Conservation (phyloP, 2,113 vertebrate genomes). For the Acrocephalus kingi region DNA sequence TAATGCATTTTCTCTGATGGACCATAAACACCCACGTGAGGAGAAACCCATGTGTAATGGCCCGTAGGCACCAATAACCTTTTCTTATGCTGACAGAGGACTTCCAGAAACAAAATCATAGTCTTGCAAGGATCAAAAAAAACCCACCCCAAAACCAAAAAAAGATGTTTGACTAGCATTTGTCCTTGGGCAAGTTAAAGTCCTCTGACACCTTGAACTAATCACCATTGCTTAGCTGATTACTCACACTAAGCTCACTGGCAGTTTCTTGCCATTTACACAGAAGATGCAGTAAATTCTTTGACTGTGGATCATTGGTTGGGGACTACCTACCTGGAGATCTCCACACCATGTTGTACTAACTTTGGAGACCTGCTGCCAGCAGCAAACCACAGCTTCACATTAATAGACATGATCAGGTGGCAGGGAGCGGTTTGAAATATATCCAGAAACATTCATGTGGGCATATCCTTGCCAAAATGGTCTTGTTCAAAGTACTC, state of each 20-base stretch:
- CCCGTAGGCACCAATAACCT: background rate
- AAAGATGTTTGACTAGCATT: background rate
- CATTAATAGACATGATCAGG: background rate
- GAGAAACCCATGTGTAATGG: background rate
- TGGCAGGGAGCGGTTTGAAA: background rate
- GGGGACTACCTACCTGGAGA: background rate
- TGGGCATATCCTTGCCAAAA: background rate
- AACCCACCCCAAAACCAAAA: background rate
- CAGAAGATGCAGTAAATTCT: background rate
- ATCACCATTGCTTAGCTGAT: background rate
- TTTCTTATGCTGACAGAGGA: background rate
- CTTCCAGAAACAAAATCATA: background rate
- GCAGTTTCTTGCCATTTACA: background rate
- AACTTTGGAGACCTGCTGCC: background rate
- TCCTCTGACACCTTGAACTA: background rate
- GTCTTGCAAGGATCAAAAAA: background rate
- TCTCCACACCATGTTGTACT: no score
- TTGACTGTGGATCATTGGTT: background rate
- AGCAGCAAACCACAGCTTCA: background rate
- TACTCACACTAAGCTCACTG: background rate
- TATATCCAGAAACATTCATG: background rate
- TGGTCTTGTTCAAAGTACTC: background rate
- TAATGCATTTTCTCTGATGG: accelerated
- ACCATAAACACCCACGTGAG: background rate
- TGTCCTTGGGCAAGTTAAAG: background rate